Percentiles rank a stretch among this genome's conserved stretches.
Evolutionary conservation across 2,113 vertebrate species (phyloP).

Genomic region (Brienomyrus longianalis): DNA sequence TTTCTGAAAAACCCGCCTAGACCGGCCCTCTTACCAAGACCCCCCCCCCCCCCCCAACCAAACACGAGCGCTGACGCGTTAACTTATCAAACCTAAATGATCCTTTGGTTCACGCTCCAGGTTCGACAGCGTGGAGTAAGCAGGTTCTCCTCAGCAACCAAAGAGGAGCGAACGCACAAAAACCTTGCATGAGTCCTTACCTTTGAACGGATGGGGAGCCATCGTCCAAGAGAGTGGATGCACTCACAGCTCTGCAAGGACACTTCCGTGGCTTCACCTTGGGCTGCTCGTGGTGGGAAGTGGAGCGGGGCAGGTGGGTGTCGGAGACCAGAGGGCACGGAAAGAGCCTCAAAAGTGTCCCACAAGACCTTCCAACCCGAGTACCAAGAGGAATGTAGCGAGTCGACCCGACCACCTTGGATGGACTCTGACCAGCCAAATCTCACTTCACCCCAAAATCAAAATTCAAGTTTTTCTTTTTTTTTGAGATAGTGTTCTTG

Average conservation of each 20-base stretch:
- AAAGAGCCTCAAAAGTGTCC: constrained; percentile 22
- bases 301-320: background rate
- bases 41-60: background rate
- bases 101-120: background rate
- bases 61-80: background rate
- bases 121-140: background rate
- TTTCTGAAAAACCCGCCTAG: background rate
- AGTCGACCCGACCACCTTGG: background rate
- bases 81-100: background rate
- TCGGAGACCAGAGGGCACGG: background rate
- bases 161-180: background rate
- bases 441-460: background rate
- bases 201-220: constrained; percentile 63
- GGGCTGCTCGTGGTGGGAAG: background rate
- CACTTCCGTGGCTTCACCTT: constrained; percentile 18
- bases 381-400: background rate
- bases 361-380: constrained; percentile 24
- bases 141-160: background rate
- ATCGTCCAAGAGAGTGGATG: constrained; percentile 42
- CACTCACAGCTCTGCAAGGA: background rate
- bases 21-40: background rate
- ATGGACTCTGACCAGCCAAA: background rate
- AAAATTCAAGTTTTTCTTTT: constrained; percentile 1
- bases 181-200: constrained; percentile 40
- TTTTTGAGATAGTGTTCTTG: background rate